phyloP scores from a whole-genome alignment of 2,113 vertebrate species.

The Clarias macrocephalus region DNA sequence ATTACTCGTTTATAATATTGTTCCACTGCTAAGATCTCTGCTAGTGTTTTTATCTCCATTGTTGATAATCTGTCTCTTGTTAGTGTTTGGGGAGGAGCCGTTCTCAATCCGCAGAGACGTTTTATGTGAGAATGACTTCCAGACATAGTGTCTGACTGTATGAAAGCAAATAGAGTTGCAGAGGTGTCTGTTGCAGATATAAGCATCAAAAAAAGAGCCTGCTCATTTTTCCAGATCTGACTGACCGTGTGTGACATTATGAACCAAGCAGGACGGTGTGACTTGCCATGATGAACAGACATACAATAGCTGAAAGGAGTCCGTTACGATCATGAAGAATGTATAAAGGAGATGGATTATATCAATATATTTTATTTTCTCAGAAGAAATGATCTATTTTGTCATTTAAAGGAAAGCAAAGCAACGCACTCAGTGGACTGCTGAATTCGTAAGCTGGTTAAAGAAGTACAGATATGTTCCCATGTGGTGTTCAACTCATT shows the following conservation, averaged over 20 bases:
- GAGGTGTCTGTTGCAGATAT: constrained; percentile 13
- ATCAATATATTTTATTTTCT: constrained; percentile 51
- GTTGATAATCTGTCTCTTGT: constrained; percentile 45
- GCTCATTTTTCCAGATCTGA: constrained; percentile 1
- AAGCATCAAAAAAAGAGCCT: background rate
- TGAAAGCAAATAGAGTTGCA: background rate
- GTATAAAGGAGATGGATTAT: constrained; percentile 32
- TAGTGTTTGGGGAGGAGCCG: constrained; percentile 7
- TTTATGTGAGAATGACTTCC: constrained; percentile 13
- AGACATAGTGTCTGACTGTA: background rate
- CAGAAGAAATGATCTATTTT: constrained; percentile 44
- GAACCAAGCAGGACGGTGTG: background rate
- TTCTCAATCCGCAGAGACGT: background rate
- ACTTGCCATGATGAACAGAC: background rate
- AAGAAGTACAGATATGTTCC: constrained; percentile 21
- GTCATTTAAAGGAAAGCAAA: constrained; percentile 47
- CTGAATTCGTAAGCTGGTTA: constrained; percentile 25
- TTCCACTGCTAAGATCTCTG: constrained; percentile 28
- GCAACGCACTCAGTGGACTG: constrained; percentile 51
- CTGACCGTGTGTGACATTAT: background rate
- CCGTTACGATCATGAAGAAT: constrained; percentile 15
- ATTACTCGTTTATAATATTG: constrained; percentile 16
- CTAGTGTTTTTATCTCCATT: constrained; percentile 36
- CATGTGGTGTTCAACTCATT: constrained; percentile 30
- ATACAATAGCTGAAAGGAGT: background rate